phyloP scores from a whole-genome alignment of 2,113 vertebrate species.

The Geococcyx californianus region DNA sequence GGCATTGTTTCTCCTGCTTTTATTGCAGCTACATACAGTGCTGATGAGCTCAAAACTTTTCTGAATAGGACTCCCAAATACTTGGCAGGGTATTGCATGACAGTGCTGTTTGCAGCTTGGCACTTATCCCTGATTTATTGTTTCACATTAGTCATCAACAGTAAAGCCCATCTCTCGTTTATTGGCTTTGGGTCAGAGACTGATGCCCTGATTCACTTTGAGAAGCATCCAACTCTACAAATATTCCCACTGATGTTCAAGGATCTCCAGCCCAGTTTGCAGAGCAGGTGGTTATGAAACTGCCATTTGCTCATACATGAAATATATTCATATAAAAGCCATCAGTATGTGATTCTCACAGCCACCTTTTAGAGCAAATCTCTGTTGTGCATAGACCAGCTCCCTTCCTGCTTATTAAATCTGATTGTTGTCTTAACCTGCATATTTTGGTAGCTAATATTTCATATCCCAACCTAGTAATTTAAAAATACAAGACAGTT shows the following conservation, averaged over 20 bases:
- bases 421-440: not conserved
- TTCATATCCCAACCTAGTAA: constrained; percentile 9
- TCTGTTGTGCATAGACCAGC: not conserved
- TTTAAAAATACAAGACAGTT: constrained; percentile 40
- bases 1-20: not conserved
- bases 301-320: not conserved
- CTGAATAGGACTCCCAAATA: constrained; percentile 32
- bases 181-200: constrained; percentile 3
- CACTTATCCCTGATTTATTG: constrained; percentile 38
- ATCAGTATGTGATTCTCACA: not conserved
- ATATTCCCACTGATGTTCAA: not conserved
- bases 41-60: constrained; percentile 39
- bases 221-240: constrained; percentile 8
- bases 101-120: constrained; percentile 55
- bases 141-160: constrained; percentile 45
- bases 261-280: not conserved
- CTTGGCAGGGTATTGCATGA: constrained; percentile 45
- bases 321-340: not conserved
- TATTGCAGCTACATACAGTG: not conserved
- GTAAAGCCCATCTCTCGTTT: constrained; percentile 43
- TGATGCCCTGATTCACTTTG: constrained; percentile 23
- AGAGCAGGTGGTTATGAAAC: constrained; percentile 23
- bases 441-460: constrained; percentile 14
- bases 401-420: constrained; percentile 32
- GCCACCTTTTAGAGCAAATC: constrained; percentile 6